Base-by-base conservation (phyloP, 2,113 vertebrate species). In the Aphelocoma coerulescens region DNA sequence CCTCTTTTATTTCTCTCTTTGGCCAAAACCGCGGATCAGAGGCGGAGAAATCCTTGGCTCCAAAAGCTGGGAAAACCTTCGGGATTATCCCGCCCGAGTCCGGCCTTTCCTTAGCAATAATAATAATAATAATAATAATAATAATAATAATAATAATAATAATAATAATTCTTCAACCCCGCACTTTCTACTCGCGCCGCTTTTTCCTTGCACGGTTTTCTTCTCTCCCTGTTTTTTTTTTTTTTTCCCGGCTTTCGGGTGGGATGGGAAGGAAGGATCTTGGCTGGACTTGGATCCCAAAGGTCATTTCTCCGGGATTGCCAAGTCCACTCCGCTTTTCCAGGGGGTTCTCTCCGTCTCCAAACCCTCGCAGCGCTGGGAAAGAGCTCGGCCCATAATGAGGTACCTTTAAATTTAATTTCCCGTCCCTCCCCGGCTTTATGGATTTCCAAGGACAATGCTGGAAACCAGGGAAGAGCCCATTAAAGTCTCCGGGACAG, bases 341-440 rank as follows among this genome's bases (percentile, higher is more conserved):
- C 90, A 18, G 58, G 7, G 16, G 3, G 6, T 89, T 32, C 68
- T 66, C 91, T 61, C 82, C 80, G 15, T 2, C 82, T 39, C 27
- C 44, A 11, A 26, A 43, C 67, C 67, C 49, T 27, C 9, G 49
- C 35, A 8, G 75, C 57, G 69, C 63, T 57, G 11, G 68, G 89
- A 63, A 55, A 76, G 74, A 73, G 7, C 18, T 81, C 68, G 78
- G 41, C 41, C 69, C 61, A 0, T 37, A 71, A 88, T 9, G 69
- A 95, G 87, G 92, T 63, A 94, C 87, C 49, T 92, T 93, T 79
- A 44, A 5, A 43, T 91, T 93, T 74, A 37, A 91, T 96, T 95
- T 87, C 84, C 90, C 72, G 79, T 32, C 72, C 61, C 83, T 88
- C 76, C 52, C 39, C 54, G 32, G 83, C 87, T 95, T 89, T 76